A percentile compares a stretch with the other conserved stretches of the same genome.
phyloP scores from a whole-genome alignment of 2,888 invertebrate species.

The Cantharis rustica region DNA sequence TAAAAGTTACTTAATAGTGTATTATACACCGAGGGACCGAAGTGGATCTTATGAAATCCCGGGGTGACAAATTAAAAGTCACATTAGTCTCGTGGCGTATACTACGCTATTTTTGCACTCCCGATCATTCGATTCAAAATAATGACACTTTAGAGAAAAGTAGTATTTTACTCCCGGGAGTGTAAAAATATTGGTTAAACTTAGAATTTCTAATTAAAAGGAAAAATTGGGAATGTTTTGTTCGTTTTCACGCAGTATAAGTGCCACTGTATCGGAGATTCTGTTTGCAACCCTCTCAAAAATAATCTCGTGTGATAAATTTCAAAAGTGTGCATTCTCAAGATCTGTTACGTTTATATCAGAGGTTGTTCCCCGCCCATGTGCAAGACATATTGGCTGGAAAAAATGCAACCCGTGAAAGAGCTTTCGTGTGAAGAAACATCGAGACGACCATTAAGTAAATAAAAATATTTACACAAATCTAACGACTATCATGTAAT shows the following conservation, averaged over 20 bases:
- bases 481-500: background rate
- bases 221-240: background rate
- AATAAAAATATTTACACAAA: background rate
- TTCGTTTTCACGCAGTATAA: background rate
- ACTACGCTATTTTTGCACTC: too few species aligned
- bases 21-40: too few species aligned
- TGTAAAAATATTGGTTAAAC: background rate
- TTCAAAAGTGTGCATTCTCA: background rate
- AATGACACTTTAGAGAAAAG: too few species aligned
- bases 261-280: background rate
- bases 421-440: background rate
- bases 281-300: background rate
- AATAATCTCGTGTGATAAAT: background rate
- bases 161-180: too few species aligned
- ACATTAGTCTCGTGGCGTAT: too few species aligned
- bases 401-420: background rate
- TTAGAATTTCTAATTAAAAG: background rate
- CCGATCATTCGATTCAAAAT: too few species aligned
- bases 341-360: background rate
- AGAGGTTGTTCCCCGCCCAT: too few species aligned
- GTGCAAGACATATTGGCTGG: background rate
- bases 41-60: too few species aligned
- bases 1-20: background rate
- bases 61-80: too few species aligned
- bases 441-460: background rate